Percentiles rank a stretch among this genome's conserved stretches.
phyloP scores from a whole-genome alignment of 2,888 invertebrate genomes.

The Acanthosoma haemorrhoidale region DNA sequence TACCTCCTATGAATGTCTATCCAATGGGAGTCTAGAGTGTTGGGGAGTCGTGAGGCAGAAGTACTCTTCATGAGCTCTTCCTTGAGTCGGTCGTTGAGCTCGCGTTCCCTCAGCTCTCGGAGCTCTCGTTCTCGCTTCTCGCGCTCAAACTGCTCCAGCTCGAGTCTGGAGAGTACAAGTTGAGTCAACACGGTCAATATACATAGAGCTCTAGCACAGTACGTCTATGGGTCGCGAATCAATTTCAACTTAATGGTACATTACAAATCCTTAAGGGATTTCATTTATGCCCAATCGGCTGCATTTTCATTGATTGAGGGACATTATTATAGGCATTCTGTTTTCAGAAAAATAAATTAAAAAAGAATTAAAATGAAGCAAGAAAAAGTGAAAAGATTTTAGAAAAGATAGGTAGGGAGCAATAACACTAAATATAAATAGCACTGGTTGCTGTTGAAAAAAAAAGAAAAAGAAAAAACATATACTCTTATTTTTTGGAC shows the following conservation, averaged over 20 bases:
- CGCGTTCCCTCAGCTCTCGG: conserved; percentile 67
- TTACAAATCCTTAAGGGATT: too few relatives aligned
- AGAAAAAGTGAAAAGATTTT: neutral
- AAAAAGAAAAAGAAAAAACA: too few relatives aligned
- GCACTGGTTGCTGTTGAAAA: too few relatives aligned
- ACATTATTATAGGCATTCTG: neutral
- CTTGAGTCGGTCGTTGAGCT: conserved; percentile 77
- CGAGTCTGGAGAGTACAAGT: conserved; percentile 44
- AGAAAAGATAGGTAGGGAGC: neutral
- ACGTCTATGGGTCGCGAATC: neutral
- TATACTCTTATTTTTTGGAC: too few relatives aligned
- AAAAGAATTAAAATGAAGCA: neutral
- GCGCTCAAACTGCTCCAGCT: conserved; percentile 60
- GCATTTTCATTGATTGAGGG: too few relatives aligned
- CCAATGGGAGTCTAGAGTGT: conserved; percentile 56
- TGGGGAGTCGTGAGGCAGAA: conserved; percentile 49
- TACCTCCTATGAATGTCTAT: conserved; percentile 80
- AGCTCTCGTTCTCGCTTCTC: conserved; percentile 64
- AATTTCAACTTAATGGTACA: neutral
- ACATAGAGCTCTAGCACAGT: neutral
- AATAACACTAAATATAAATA: too few relatives aligned
- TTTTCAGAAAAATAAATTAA: neutral
- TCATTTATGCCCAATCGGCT: too few relatives aligned
- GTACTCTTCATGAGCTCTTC: conserved; percentile 79
- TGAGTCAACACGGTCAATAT: neutral